phyloP scores from a whole-genome alignment of 2,888 invertebrate genomes.

The Boloria selene region DNA sequence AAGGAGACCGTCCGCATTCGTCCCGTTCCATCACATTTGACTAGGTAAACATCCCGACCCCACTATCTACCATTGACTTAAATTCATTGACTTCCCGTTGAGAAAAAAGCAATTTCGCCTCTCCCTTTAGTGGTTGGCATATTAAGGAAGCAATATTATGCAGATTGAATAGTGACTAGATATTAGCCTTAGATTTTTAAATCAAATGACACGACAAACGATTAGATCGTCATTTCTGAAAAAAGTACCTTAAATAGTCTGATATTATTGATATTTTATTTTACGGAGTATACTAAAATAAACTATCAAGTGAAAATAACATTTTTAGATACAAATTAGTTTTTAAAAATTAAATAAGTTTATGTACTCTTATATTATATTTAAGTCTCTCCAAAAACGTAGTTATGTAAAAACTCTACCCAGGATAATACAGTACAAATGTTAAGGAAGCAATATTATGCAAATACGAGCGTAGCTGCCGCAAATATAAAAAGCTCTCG shows the following conservation, averaged over 20 bases:
- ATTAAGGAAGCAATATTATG: constrained; percentile 81
- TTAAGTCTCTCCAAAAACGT: constrained; percentile 9
- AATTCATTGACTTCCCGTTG: constrained; percentile 71
- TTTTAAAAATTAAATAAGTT: not conserved
- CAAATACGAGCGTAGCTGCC: constrained; percentile 76
- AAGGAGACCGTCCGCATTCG: constrained; percentile 56
- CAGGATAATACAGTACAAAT: constrained; percentile 63
- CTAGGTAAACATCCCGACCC: constrained; percentile 77
- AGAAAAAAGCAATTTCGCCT: constrained; percentile 75
- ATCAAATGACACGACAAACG: constrained; percentile 25
- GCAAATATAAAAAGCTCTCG: constrained; percentile 80
- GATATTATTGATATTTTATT: no score
- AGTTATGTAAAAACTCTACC: constrained; percentile 35
- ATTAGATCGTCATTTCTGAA: constrained; percentile 5
- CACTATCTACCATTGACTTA: constrained; percentile 69
- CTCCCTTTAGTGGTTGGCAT: constrained; percentile 65
- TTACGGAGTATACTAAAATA: no score
- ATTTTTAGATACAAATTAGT: not conserved
- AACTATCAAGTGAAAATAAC: no score
- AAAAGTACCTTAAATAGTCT: not conserved
- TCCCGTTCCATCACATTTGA: constrained; percentile 77
- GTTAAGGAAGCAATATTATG: constrained; percentile 83
- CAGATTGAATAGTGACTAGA: constrained; percentile 55
- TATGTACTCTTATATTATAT: not conserved
- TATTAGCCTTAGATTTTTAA: constrained; percentile 41